Evolutionary conservation across 2,888 invertebrate genomes (phyloP).

Genomic region (Protonemura montana): DNA sequence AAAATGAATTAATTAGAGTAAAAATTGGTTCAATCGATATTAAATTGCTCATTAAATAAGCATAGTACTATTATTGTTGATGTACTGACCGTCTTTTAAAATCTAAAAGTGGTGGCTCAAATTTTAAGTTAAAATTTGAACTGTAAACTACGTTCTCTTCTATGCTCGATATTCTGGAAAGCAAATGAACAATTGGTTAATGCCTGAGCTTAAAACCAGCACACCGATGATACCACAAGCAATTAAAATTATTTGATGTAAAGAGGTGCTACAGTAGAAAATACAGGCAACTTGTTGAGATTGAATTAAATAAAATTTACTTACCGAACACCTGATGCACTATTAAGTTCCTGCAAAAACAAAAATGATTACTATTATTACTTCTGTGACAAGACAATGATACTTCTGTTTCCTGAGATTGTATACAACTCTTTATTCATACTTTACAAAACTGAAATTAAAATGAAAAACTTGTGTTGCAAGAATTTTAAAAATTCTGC

Average conservation of each 20-base stretch:
- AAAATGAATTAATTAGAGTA: slow-evolving; percentile 42
- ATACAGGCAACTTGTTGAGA: background rate
- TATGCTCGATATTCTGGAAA: slow-evolving; percentile 48
- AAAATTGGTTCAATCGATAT: slow-evolving; percentile 35
- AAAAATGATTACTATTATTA: too few species aligned
- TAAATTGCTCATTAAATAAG: slow-evolving; percentile 22
- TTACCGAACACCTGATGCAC: slow-evolving; percentile 44
- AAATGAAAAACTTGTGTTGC: too few species aligned
- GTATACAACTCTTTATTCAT: too few species aligned
- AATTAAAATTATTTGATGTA: too few species aligned
- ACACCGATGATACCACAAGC: too few species aligned
- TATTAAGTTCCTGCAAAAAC: slow-evolving; percentile 50
- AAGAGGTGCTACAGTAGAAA: too few species aligned
- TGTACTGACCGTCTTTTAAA: slow-evolving; percentile 71
- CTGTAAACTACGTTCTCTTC: slow-evolving; percentile 49
- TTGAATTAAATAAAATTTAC: slow-evolving; percentile 13
- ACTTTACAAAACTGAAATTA: background rate
- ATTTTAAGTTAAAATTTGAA: slow-evolving; percentile 60
- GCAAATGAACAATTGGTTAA: slow-evolving; percentile 14
- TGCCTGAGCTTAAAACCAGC: too few species aligned
- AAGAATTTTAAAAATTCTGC: background rate
- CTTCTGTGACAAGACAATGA: too few species aligned
- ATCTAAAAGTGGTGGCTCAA: slow-evolving; percentile 73
- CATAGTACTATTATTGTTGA: background rate
- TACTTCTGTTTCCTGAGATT: too few species aligned